Conservation (phyloP, 2,113 vertebrate genomes). For the Empidonax alnorum region DNA sequence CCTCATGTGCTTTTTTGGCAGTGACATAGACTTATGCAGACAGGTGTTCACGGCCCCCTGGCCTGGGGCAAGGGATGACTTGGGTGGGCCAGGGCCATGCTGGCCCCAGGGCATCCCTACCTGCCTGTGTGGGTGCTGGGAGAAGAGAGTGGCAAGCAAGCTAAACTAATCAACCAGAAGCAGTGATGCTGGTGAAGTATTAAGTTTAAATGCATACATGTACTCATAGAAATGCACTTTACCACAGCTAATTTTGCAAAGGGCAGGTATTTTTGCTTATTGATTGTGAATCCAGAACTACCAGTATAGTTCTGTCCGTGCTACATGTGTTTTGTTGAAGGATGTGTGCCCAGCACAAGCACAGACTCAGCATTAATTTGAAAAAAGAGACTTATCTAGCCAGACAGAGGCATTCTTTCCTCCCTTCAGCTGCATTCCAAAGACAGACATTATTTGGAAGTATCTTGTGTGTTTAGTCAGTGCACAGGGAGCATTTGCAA, state of each 20-base stretch:
- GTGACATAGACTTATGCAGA: fast-evolving
- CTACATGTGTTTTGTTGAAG: not conserved
- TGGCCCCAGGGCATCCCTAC: not conserved
- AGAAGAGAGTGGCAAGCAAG: not conserved
- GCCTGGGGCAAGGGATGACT: not conserved
- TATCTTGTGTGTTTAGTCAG: not conserved
- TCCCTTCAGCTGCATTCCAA: not conserved
- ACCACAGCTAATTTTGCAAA: not conserved
- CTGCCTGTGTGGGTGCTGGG: not conserved
- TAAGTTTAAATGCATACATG: not conserved
- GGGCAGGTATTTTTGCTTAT: not conserved
- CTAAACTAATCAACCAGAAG: not conserved
- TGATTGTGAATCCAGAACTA: not conserved
- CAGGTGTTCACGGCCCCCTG: not conserved
- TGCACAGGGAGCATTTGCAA: not conserved
- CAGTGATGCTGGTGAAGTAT: not conserved
- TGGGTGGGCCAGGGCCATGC: not conserved
- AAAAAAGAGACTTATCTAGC: not conserved
- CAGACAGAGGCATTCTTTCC: not conserved
- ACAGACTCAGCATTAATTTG: not conserved
- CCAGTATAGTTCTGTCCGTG: not conserved
- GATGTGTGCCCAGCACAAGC: not conserved
- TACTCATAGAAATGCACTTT: not conserved
- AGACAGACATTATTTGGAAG: not conserved
- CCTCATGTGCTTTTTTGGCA: not conserved